phyloP scores from a whole-genome alignment of 2,113 vertebrate species.

The Saiga tatarica region DNA sequence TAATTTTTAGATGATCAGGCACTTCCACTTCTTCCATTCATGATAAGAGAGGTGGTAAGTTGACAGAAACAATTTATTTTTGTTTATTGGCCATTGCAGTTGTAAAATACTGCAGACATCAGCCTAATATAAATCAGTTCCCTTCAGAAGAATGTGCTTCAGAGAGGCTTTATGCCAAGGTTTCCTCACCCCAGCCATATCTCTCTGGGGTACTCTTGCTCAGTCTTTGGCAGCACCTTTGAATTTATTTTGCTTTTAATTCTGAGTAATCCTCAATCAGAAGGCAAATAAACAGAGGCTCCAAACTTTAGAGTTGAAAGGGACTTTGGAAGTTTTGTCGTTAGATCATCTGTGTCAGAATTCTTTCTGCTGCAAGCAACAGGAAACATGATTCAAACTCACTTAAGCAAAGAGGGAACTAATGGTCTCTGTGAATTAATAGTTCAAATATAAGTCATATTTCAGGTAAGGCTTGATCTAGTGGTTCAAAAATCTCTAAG shows the following conservation, averaged over 20 bases:
- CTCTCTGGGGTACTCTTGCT: conserved; percentile 20
- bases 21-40: conserved; percentile 39
- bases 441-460: not conserved
- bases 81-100: conserved; percentile 66
- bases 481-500: not conserved
- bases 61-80: conserved; percentile 68
- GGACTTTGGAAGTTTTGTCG: not conserved
- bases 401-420: not conserved
- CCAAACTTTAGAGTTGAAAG: not conserved
- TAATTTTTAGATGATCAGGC: conserved; percentile 23
- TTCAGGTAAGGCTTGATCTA: not conserved
- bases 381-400: not conserved
- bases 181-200: not conserved
- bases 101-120: conserved; percentile 58
- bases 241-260: conserved; percentile 61
- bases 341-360: not conserved
- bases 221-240: not conserved
- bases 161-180: conserved; percentile 42
- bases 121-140: conserved; percentile 62
- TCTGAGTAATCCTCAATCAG: conserved; percentile 38
- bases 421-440: not conserved
- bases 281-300: not conserved
- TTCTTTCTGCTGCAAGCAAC: not conserved
- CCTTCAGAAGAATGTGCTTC: conserved; percentile 23
- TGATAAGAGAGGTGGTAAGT: conserved; percentile 28